Evolutionary conservation across 2,797 vertebrate species (phyloP).

Genomic region (Hippocampus kuda): DNA sequence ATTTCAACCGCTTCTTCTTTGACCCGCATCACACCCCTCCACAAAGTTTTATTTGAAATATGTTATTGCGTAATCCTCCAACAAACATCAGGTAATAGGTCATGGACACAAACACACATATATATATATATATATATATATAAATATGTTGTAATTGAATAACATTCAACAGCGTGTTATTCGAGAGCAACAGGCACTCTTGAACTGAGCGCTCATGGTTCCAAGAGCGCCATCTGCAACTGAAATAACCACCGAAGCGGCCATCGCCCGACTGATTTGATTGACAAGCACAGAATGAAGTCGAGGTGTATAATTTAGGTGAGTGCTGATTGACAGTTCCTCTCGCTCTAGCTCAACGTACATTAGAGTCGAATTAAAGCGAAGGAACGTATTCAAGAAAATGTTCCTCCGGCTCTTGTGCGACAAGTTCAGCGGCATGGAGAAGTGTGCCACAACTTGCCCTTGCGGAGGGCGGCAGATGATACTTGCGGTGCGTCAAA

Average conservation of each 20-base stretch:
- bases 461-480: constrained; percentile 60
- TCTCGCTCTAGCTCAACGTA: constrained; percentile 72
- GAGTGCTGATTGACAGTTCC: constrained; percentile 69
- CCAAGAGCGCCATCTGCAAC: constrained; percentile 51
- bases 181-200: constrained; percentile 42
- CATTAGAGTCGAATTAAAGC: constrained; percentile 73
- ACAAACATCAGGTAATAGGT: too few relatives aligned
- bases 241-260: constrained; percentile 64
- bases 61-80: too few relatives aligned
- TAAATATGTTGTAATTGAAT: too few relatives aligned
- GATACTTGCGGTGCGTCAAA: constrained; percentile 39
- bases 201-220: constrained; percentile 7
- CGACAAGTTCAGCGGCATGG: constrained; percentile 56
- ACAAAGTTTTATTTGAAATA: too few relatives aligned
- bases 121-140: too few relatives aligned
- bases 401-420: constrained; percentile 61
- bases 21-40: too few relatives aligned
- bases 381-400: constrained; percentile 70
- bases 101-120: too few relatives aligned
- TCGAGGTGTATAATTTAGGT: constrained; percentile 77
- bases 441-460: constrained; percentile 53
- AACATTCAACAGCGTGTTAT: constrained; percentile 7
- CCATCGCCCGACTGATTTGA: constrained; percentile 65
- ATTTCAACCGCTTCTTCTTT: too few relatives aligned
- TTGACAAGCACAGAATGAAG: constrained; percentile 72